phyloP scores from a whole-genome alignment of 2,797 vertebrate genomes.

The Enteromius paludinosus region DNA sequence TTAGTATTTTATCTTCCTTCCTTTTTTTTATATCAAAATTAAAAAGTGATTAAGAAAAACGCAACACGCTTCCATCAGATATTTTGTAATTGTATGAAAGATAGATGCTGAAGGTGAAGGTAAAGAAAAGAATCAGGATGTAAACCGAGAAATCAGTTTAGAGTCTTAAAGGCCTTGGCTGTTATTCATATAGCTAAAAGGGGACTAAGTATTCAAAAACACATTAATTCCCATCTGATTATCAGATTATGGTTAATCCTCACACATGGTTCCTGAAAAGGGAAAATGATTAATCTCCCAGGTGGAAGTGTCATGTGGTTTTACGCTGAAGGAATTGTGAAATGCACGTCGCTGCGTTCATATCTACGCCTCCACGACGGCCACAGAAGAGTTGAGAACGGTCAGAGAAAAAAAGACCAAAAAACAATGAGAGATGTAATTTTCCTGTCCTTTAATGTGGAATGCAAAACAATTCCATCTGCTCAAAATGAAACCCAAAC shows the following conservation, averaged over 20 bases:
- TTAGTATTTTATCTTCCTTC: conserved; percentile 35
- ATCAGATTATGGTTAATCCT: conserved; percentile 40
- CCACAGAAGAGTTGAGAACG: not conserved
- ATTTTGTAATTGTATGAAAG: not conserved
- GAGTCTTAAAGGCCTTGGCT: not conserved
- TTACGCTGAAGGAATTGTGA: not conserved
- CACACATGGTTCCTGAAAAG: conserved; percentile 14
- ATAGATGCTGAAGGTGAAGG: not conserved
- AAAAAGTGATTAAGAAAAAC: conserved; percentile 20
- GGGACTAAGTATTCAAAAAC: not conserved
- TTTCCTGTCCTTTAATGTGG: conserved; percentile 75
- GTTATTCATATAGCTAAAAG: not conserved
- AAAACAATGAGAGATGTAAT: conserved; percentile 35
- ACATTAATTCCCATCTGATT: conserved; percentile 26
- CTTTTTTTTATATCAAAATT: conserved; percentile 41
- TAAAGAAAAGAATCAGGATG: conserved; percentile 1
- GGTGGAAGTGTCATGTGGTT: conserved; percentile 1
- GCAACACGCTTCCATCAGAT: not conserved
- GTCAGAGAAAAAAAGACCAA: conserved; percentile 18
- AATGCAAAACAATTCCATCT: conserved; percentile 81
- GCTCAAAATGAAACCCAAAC: conserved; percentile 67
- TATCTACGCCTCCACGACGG: not conserved
- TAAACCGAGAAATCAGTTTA: not conserved
- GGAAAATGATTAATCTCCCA: conserved; percentile 18
- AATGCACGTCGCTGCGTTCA: not conserved